Base-by-base conservation (phyloP, 92 coral and sea anemone species). In the Epizoanthus rinbou region DNA sequence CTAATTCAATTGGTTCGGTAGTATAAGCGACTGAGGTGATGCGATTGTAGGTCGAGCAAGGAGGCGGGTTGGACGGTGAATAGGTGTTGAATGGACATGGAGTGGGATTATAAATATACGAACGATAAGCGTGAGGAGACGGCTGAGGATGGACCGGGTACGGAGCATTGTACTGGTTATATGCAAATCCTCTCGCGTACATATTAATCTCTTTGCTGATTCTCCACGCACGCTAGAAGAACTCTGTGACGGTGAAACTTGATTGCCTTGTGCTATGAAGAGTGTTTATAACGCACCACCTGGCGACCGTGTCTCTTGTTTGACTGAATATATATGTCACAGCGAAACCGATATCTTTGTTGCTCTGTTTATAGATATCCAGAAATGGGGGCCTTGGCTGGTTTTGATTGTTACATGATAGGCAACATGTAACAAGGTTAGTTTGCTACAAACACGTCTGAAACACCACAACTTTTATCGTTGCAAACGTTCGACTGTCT, bases 1-100 rank as follows among this genome's bases (percentile, higher is more conserved):
- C 47, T 41, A 67, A 33, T 3, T 67, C 73, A 9, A 67, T 23
- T 19, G 73, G 47, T 67, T 78, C 82, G 3, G 82, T 14, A 2
- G 82, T 18, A 25, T 78, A 78, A 8, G 70, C 82, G n/a, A 78
- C 72, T 14, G 71, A 47, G 15, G 82, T 22, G 35, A 78, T 37
- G 25, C 66, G 82, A 45, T 78, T 78, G 82, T 78, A 78, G 57
- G 69, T 60, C 2, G 82, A 76, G 25, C 82, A 76, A 58, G 82
- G 54, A 76, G 82, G 25, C 6, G 82, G 82, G 25, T 41, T 78
- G 13, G 82, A 78, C 1, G 82, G 82, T 10, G 82, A 47, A 78
- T 78, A 60, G 31, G 82, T 14, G 43, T 78, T 78, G 82, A 78
- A 78, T 63, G 82, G 82, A 50, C 82, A 78, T 37, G 82, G 69